Conservation (phyloP, 2,113 vertebrate species). For the Gymnobelideus leadbeateri region DNA sequence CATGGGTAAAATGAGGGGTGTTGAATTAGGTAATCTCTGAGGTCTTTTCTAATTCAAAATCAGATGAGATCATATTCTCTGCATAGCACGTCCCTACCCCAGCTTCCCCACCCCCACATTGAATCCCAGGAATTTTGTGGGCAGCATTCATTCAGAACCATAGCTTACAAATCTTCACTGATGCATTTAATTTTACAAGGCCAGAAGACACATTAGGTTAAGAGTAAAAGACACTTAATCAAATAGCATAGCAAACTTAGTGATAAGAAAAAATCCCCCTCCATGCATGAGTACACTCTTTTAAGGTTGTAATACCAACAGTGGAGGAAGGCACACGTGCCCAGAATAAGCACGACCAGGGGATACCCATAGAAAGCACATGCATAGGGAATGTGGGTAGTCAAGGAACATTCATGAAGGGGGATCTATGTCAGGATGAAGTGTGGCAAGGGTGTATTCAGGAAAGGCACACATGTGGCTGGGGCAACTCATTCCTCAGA, state of each 20-base stretch:
- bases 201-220: background rate
- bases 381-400: background rate
- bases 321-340: background rate
- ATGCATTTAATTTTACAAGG: background rate
- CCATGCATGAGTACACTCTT: background rate
- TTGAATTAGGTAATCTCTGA: background rate
- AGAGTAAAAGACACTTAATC: background rate
- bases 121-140: background rate
- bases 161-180: background rate
- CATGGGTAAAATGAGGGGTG: background rate
- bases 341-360: background rate
- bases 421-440: background rate
- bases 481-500: background rate
- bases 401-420: background rate
- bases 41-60: background rate
- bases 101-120: background rate
- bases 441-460: background rate
- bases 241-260: background rate
- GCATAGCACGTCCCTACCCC: background rate
- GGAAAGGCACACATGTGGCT: background rate
- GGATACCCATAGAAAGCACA: background rate
- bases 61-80: background rate
- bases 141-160: background rate
- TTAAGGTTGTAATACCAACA: background rate
- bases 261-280: background rate